A percentile compares a stretch with the other conserved stretches of the same genome.
These are phyloP conservation scores for Stictocephala bisonia DNA, from an alignment of 2,888 invertebrate species.

Conservation along the genomic window DNA sequence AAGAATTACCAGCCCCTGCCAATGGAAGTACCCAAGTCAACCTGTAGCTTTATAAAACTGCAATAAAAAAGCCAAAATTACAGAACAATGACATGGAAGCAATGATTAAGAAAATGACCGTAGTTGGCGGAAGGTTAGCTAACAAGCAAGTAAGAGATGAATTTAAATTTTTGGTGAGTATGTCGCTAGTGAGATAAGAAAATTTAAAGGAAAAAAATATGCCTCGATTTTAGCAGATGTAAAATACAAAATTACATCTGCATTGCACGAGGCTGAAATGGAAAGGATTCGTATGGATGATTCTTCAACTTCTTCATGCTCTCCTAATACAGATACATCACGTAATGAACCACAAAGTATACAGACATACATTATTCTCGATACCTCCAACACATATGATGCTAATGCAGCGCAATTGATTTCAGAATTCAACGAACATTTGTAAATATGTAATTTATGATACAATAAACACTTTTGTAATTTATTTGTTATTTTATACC, in stretches of 20 bases:
- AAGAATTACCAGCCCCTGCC: conserved; percentile 25
- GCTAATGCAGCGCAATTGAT: conserved; percentile 5
- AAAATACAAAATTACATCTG: conserved; percentile 28
- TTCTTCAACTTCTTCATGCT: conserved; percentile 9
- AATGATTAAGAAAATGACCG: conserved; percentile 16
- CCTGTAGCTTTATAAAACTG: conserved; percentile 1
- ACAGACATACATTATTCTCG: conserved; percentile 17
- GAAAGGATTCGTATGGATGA: conserved; percentile 30
- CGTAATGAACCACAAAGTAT: conserved; percentile 5
- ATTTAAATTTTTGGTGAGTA: conserved; percentile 30
- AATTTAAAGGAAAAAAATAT: neutral
- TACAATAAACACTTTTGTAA: conserved; percentile 15
- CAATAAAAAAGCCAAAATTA: conserved; percentile 25
- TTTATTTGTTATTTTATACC: conserved; percentile 24
- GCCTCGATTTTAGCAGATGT: conserved; percentile 7
- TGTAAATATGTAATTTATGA: conserved; percentile 20
- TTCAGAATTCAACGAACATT: conserved; percentile 8
- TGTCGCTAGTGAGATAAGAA: conserved; percentile 20
- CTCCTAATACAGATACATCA: conserved; percentile 1
- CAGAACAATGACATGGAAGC: conserved; percentile 13
- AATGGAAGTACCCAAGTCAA: conserved; percentile 18
- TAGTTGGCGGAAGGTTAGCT: conserved; percentile 1
- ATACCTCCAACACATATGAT: conserved; percentile 17
- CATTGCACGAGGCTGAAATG: conserved; percentile 22
- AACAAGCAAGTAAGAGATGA: conserved; percentile 29